Evolutionary conservation across 2,797 vertebrate genomes (phyloP), one percentile per base, ranked within the genome.

Genomic region (Myotis daubentonii): DNA sequence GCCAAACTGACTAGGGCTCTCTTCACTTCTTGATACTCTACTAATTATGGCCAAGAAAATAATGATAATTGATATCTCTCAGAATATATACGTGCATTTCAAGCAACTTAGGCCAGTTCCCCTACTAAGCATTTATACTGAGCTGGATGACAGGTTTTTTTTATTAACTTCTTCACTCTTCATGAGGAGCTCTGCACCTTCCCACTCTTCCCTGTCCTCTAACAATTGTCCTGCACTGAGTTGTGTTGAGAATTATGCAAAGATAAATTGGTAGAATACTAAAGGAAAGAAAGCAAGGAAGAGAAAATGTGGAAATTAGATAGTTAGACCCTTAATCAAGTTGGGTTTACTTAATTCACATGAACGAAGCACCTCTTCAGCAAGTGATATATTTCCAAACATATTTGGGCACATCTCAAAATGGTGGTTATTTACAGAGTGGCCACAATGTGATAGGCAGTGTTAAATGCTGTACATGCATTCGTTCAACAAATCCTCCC

Each of bases 21-120:
- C 65, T 81, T 72, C 6, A 15, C 25, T 8, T 44, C 51, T 72
- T 82, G 36, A 71, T 80, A 49, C 22, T 23, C 49, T 28, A 74
- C 8, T 86, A 89, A 89, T 83, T 62, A 68, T 13, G 72, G 47
- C 28, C 53, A 87, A 82, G 62, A 89, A 84, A 94, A 82, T 66
- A 38, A 79, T 76, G 25, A 22, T 44, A 49, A 30, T 17, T 49
- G 55, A 22, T 91, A 49, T 60, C 55, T 84, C 38, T 72, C 25
- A 55, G 70, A 75, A 53, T 33, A 74, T 41, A 92, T 90, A 85
- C 60, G 81, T 62, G 25, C 36, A 66, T 84, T 85, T 89, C 84
- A 87, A 4, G 25, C 3, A 78, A n/a, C 53, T 55, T 79, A 36
- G 4, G 41, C 49, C 53, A 85, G 4, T 57, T 13, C 8, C 30